Percentiles rank a stretch among this genome's conserved stretches.
Conservation (phyloP, 2,888 invertebrate genomes). For the Agapostemon virescens region DNA sequence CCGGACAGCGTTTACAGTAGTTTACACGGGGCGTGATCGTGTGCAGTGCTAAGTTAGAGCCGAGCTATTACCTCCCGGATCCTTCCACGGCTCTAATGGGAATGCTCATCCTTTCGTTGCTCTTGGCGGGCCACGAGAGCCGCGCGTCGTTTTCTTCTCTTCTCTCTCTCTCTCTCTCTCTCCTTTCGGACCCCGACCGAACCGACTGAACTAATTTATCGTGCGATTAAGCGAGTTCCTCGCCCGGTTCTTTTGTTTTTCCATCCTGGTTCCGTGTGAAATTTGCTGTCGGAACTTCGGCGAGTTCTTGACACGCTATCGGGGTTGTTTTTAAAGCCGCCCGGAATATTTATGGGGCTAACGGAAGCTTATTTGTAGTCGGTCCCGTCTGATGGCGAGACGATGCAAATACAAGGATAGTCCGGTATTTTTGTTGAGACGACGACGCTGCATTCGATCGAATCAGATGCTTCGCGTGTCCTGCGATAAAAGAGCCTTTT, state of each 20-base stretch:
- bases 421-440: not conserved
- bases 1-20: slow-evolving; percentile 26
- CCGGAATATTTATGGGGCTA: not conserved
- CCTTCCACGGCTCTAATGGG: slow-evolving; percentile 55
- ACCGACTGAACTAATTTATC: slow-evolving; percentile 49
- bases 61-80: slow-evolving; percentile 58
- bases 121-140: slow-evolving; percentile 27
- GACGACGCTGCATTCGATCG: not conserved
- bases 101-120: slow-evolving; percentile 41
- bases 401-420: not conserved
- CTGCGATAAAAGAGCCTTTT: too few species aligned
- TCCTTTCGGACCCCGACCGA: slow-evolving; percentile 3
- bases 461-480: too few species aligned
- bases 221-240: slow-evolving; percentile 46
- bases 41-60: slow-evolving; percentile 54
- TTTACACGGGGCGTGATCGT: slow-evolving; percentile 41
- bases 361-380: not conserved
- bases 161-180: too few species aligned
- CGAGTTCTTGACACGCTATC: slow-evolving; percentile 22
- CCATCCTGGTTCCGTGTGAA: slow-evolving; percentile 1
- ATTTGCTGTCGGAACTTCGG: slow-evolving; percentile 17
- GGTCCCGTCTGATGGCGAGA: not conserved
- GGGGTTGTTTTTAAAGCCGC: not conserved
- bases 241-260: not conserved
- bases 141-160: slow-evolving; percentile 19